Conservation (phyloP, 1,140 invertebrate species). For the Bombus difficillimus region DNA sequence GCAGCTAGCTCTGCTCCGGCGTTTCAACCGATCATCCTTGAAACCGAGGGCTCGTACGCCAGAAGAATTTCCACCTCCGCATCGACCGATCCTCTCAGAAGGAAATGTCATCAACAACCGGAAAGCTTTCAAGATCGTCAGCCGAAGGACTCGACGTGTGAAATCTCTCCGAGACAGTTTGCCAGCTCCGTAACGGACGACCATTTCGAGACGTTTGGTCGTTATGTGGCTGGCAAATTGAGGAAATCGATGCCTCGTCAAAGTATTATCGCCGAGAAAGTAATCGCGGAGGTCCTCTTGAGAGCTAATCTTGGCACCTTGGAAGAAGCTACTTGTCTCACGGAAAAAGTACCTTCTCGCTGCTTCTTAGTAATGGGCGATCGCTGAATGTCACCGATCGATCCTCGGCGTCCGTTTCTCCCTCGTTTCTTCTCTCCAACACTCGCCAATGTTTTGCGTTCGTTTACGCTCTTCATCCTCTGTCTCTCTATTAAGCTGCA, state of each 20-base stretch:
- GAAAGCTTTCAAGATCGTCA: slow-evolving; percentile 18
- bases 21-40: slow-evolving; percentile 42
- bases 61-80: slow-evolving; percentile 1
- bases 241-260: slow-evolving; percentile 48
- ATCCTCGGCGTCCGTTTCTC: background rate
- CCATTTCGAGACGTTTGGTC: slow-evolving; percentile 53
- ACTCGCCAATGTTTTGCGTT: no score
- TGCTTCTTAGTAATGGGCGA: slow-evolving; percentile 41
- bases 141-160: background rate
- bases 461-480: no score
- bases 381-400: background rate
- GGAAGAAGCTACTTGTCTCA: slow-evolving; percentile 47
- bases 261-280: slow-evolving; percentile 59
- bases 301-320: slow-evolving; percentile 59
- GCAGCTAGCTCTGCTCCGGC: background rate
- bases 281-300: slow-evolving; percentile 57
- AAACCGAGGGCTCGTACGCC: slow-evolving; percentile 43
- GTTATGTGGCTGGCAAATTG: slow-evolving; percentile 52
- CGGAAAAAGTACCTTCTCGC: slow-evolving; percentile 47
- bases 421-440: no score
- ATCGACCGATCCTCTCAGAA: background rate
- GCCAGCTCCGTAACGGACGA: slow-evolving; percentile 10
- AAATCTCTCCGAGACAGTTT: slow-evolving; percentile 23
- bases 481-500: no score
- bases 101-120: slow-evolving; percentile 7